Evolutionary conservation across 2,888 invertebrate genomes (phyloP), one percentile per base, ranked within the genome.

Genomic region (Blomia tropicalis): DNA sequence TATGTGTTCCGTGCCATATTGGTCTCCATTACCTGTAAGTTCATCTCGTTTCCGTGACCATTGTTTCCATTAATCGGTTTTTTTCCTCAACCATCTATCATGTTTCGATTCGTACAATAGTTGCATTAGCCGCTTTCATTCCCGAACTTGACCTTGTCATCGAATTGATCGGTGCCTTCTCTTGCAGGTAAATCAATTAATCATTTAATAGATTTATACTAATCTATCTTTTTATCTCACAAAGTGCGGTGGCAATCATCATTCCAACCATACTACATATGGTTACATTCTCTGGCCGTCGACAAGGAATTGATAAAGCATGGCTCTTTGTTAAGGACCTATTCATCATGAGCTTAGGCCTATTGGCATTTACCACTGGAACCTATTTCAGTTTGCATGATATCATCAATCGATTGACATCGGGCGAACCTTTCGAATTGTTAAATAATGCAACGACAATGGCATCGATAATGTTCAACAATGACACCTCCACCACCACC

Each of bases 201-300:
- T 17, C 11, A 59, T 44, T n/a, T 59, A 2, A 25, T 59, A 4
- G 51, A 22, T 25, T 25, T 25, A 7, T 47, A 14, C 7, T 47
- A 7, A 47, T 25, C 22, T 25, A 11, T 56, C 22, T 32, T 56
- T 11, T 56, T 29, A 25, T 59, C 3, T 7, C 47, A 31, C 22
- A 54, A 11, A 61, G 61, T 27, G 29, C 58, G 29, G 58, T 62
- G 27, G 62, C 62, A 2, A 58, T 62, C 17, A 58, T 58, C 17
- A 62, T 62, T 25, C 62, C 62, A 2, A 43, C 62, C 4, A 43
- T 62, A n/a, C 27, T 62, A 14, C 62, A 62, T 32, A 36, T 58
- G 19, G 44, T 62, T n/a, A 41, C 58, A 32, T 56, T 62, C 17
- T 62, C 27, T 31, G 47, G 58, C 4, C 36, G 22, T 7, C 25